Evolutionary conservation across 2,113 vertebrate species (phyloP).

Genomic region (Marcusenius ussheri): DNA sequence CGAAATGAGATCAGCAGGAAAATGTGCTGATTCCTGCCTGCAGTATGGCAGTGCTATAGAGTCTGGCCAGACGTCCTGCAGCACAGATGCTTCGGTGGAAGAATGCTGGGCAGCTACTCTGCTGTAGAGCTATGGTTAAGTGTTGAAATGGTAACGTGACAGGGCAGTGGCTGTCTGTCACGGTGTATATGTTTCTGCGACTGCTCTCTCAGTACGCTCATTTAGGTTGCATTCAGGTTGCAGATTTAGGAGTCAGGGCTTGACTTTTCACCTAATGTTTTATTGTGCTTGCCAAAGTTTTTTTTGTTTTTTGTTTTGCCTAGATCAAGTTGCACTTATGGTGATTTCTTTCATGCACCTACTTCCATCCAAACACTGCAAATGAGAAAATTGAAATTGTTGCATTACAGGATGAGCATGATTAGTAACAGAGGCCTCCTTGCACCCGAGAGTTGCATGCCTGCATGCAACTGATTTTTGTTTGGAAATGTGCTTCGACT

Average conservation of each 20-base stretch:
- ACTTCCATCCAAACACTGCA: background rate
- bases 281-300: background rate
- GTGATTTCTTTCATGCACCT: background rate
- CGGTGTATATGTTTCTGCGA: background rate
- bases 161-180: background rate
- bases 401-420: background rate
- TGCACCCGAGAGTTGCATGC: background rate
- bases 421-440: background rate
- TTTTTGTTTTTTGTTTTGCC: background rate
- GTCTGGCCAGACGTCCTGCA: background rate
- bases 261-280: background rate
- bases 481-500: background rate
- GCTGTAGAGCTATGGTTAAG: background rate
- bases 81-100: background rate
- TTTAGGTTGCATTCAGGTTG: background rate
- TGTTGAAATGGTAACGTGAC: background rate
- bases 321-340: background rate
- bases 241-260: background rate
- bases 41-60: background rate
- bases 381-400: background rate
- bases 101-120: background rate
- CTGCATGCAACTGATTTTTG: background rate
- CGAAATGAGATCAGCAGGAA: slow-evolving; percentile 9
- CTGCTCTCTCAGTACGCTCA: background rate
- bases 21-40: background rate